phyloP scores from a whole-genome alignment of 2,888 invertebrate species.

The Lasius platythorax region DNA sequence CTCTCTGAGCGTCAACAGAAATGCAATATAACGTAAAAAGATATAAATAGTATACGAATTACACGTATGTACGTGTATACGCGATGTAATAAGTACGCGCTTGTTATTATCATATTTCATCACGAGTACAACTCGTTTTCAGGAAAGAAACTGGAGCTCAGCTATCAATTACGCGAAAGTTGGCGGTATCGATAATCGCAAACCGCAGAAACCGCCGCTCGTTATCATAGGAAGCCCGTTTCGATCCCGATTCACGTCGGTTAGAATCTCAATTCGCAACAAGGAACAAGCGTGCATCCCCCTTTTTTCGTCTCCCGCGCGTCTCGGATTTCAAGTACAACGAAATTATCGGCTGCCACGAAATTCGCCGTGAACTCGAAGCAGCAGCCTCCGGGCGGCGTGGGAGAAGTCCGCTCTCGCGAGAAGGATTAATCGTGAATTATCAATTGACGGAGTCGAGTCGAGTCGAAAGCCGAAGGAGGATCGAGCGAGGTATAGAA shows the following conservation, averaged over 20 bases:
- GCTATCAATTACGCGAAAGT: conserved; percentile 52
- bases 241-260: conserved; percentile 34
- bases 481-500: conserved; percentile 56
- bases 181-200: conserved; percentile 45
- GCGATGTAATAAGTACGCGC: conserved; percentile 2
- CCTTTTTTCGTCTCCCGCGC: conserved; percentile 6
- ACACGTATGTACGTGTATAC: not conserved
- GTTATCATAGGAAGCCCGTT: conserved; percentile 44
- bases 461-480: conserved; percentile 74
- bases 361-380: conserved; percentile 62
- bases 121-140: conserved; percentile 9
- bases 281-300: conserved; percentile 22
- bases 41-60: not conserved
- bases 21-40: not conserved
- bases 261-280: conserved; percentile 38
- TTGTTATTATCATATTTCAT: conserved; percentile 45
- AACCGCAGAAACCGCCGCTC: conserved; percentile 50
- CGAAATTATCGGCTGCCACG: conserved; percentile 60
- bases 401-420: conserved; percentile 58
- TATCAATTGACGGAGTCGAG: conserved; percentile 74
- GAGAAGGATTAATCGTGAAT: conserved; percentile 74
- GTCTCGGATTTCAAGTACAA: conserved; percentile 53
- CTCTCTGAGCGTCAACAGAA: not conserved
- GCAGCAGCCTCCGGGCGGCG: conserved; percentile 39
- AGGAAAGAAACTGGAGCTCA: conserved; percentile 41